Conservation (phyloP, 2,888 invertebrate species). For the Stenichneumon culpator region DNA sequence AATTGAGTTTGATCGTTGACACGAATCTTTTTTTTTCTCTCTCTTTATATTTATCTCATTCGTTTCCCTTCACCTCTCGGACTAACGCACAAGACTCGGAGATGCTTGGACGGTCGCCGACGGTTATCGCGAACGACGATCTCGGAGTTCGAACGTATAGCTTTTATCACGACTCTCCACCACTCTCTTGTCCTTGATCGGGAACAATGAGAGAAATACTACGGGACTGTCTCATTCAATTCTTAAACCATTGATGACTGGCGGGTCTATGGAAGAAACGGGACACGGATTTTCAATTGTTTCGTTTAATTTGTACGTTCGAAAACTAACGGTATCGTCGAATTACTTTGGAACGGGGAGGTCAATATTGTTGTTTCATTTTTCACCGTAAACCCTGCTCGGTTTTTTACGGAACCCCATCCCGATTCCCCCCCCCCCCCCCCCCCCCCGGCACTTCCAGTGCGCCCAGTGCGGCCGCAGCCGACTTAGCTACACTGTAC, state of each 20-base stretch:
- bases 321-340: not conserved
- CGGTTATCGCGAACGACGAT: conserved; percentile 38
- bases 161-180: conserved; percentile 2
- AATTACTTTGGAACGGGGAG: not conserved
- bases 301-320: conserved; percentile 26
- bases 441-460: too few relatives aligned
- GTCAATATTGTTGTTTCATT: too few relatives aligned
- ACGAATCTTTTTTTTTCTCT: not conserved
- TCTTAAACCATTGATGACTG: conserved; percentile 32
- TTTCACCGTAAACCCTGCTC: too few relatives aligned
- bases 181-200: conserved; percentile 38
- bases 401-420: too few relatives aligned
- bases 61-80: conserved; percentile 23
- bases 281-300: conserved; percentile 38
- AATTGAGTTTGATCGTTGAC: conserved; percentile 1
- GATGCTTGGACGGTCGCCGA: not conserved
- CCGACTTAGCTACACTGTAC: too few relatives aligned
- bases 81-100: conserved; percentile 36
- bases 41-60: not conserved
- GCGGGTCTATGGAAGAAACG: conserved; percentile 26
- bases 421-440: too few relatives aligned
- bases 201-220: conserved; percentile 37
- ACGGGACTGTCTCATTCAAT: conserved; percentile 28
- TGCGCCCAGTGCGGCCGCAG: too few relatives aligned
- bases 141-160: conserved; percentile 16